These are phyloP conservation scores for Cerastoderma edule DNA, from an alignment of 2,888 invertebrate genomes.

Conservation along the genomic window DNA sequence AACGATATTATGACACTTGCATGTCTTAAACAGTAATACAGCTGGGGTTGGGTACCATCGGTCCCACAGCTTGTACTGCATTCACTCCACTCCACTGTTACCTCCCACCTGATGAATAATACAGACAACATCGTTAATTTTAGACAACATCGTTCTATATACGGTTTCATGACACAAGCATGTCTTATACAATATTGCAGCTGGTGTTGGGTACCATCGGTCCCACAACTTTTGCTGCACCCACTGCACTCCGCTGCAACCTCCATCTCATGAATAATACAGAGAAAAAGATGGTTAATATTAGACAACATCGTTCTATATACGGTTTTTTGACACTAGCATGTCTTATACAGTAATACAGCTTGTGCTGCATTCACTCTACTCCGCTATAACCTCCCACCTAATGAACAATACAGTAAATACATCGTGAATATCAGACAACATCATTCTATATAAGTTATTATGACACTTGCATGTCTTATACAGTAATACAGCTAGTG, in stretches of 20 bases:
- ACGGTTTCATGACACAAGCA: too few relatives aligned
- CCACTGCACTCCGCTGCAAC: conserved; percentile 41
- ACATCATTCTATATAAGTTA: too few relatives aligned
- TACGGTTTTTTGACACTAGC: conserved; percentile 31
- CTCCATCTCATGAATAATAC: too few relatives aligned
- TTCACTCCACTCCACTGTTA: conserved; percentile 65
- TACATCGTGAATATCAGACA: too few relatives aligned
- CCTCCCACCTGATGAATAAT: too few relatives aligned
- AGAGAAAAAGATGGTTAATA: too few relatives aligned
- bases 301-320: conserved; percentile 61
- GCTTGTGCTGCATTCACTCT: conserved; percentile 63
- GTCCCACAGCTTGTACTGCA: conserved; percentile 65
- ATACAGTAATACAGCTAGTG: conserved; percentile 53
- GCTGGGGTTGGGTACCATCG: conserved; percentile 51
- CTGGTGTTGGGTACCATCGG: conserved; percentile 30
- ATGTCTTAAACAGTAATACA: conserved; percentile 50
- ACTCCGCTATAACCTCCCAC: conserved; percentile 68
- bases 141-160: too few relatives aligned
- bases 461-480: too few relatives aligned
- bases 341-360: conserved; percentile 50
- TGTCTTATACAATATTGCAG: conserved; percentile 55
- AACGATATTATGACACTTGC: conserved; percentile 30
- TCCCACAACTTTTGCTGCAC: conserved; percentile 56
- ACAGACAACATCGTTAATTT: too few relatives aligned
- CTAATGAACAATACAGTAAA: too few relatives aligned